These are phyloP conservation scores for Gasterosteus aculeatus DNA, from an alignment of 2,113 vertebrate species.

Conservation along the genomic window DNA sequence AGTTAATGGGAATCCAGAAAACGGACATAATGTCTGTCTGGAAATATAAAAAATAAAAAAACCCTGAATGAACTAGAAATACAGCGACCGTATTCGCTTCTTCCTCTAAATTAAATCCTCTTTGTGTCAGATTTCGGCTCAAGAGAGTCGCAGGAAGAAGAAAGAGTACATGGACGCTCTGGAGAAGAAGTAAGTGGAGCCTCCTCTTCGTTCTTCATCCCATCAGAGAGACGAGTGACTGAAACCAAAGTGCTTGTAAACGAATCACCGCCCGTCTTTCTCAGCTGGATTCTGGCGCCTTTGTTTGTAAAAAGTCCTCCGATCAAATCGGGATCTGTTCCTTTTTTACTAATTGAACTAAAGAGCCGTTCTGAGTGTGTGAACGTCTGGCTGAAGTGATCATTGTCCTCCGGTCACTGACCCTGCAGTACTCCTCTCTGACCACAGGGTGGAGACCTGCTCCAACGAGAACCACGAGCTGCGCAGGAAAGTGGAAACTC, in stretches of 20 bases:
- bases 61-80: background rate
- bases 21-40: background rate
- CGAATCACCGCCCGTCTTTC: background rate
- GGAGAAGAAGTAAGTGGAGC: constrained; percentile 92
- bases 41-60: background rate
- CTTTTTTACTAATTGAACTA: background rate
- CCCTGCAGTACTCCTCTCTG: constrained; percentile 54
- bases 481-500: constrained; percentile 93
- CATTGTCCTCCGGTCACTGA: constrained; percentile 19
- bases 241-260: background rate
- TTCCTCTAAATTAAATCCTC: background rate
- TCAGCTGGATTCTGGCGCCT: background rate
- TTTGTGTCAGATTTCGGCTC: constrained; percentile 91
- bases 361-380: background rate
- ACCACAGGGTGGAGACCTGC: constrained; percentile 93
- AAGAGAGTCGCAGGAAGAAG: constrained; percentile 99
- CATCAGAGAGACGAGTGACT: background rate
- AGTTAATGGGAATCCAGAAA: background rate
- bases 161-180: constrained; percentile 99
- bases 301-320: background rate
- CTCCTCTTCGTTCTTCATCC: background rate
- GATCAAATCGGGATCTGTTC: background rate
- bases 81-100: too few species aligned
- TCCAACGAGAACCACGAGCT: constrained; percentile 96
- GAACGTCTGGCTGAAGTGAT: background rate